phyloP scores from a whole-genome alignment of 2,113 vertebrate genomes.

The Syrmaticus mikado region DNA sequence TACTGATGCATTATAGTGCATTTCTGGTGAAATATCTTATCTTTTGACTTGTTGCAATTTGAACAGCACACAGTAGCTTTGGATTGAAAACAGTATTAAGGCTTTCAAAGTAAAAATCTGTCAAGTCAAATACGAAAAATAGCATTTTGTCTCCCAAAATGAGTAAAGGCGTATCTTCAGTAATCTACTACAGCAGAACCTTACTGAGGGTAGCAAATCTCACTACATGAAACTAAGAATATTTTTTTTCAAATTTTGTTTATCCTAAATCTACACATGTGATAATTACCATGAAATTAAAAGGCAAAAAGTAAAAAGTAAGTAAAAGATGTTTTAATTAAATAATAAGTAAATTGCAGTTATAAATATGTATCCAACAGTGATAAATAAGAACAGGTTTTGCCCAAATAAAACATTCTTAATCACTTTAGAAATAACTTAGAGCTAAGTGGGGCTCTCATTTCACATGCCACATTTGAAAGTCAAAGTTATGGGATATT shows the following conservation, averaged over 20 bases:
- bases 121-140: conserved; percentile 13
- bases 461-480: background rate
- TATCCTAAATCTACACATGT: background rate
- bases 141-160: background rate
- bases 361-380: background rate
- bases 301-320: background rate
- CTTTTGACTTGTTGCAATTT: conserved; percentile 18
- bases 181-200: background rate
- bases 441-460: background rate
- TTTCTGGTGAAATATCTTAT: background rate
- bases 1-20: background rate
- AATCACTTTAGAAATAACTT: background rate
- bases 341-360: background rate
- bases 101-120: background rate
- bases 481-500: background rate
- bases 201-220: background rate
- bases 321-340: background rate
- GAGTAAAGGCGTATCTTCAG: background rate
- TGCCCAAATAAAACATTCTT: background rate
- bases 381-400: background rate
- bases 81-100: background rate
- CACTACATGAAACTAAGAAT: background rate
- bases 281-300: background rate
- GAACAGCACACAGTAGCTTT: background rate
- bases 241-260: background rate